Percentiles rank a stretch among this genome's conserved stretches.
These are phyloP conservation scores for Zoroaster sp. DNA, from an alignment of 53 echinoderm and acorn worm genomes.

Conservation along the genomic window DNA sequence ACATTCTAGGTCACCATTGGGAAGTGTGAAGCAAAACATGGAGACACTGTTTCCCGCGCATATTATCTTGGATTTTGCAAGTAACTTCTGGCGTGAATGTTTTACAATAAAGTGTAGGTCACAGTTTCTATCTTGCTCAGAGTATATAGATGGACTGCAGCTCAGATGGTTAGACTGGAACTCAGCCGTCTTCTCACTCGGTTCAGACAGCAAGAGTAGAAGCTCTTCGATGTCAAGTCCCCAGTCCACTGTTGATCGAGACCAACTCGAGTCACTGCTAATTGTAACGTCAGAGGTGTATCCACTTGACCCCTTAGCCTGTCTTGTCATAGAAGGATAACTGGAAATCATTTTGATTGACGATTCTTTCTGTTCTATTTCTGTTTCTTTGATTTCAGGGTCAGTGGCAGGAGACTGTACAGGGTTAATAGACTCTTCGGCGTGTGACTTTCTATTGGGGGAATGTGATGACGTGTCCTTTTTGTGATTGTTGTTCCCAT, in stretches of 20 bases:
- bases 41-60: not conserved
- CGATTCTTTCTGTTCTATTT: not conserved
- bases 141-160: not conserved
- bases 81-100: not conserved
- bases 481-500: conserved; percentile 18
- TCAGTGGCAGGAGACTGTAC: not conserved
- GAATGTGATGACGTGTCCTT: not conserved
- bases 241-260: conserved; percentile 1
- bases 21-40: conserved; percentile 4
- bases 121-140: not conserved
- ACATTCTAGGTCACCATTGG: not conserved
- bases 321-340: not conserved
- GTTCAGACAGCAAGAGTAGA: not conserved
- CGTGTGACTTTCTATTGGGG: not conserved
- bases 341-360: not conserved
- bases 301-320: not conserved
- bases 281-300: not conserved
- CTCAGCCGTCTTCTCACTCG: not conserved
- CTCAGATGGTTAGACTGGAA: not conserved
- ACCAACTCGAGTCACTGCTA: not conserved
- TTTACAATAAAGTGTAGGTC: not conserved
- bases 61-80: not conserved
- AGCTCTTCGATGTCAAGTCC: conserved; percentile 9
- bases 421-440: too few species aligned
- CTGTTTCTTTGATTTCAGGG: too few species aligned